phyloP scores from a whole-genome alignment of 2,888 invertebrate genomes.

The Drosophila helvetica region DNA sequence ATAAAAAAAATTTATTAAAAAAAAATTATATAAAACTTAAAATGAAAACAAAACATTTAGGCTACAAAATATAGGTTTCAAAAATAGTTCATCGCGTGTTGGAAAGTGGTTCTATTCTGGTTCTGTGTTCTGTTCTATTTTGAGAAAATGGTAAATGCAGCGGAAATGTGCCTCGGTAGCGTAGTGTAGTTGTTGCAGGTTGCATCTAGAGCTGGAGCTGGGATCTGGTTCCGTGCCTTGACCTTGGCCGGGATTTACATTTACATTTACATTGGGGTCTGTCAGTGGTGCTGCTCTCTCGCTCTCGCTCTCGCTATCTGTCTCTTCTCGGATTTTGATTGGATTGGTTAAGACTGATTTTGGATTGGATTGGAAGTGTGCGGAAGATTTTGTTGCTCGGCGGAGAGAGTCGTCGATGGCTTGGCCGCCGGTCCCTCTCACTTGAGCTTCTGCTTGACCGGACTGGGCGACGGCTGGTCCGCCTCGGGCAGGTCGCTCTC shows the following conservation, averaged over 20 bases:
- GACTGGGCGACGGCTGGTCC: slow-evolving; percentile 87
- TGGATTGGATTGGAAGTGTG: slow-evolving; percentile 58
- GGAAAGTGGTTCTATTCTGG: slow-evolving; percentile 40
- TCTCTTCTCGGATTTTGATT: slow-evolving; percentile 1
- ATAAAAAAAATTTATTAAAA: slow-evolving; percentile 66
- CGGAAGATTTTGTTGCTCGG: slow-evolving; percentile 70
- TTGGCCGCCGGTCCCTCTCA: slow-evolving; percentile 47
- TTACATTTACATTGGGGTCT: slow-evolving; percentile 6
- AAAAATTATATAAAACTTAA: slow-evolving; percentile 57
- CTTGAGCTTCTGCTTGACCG: slow-evolving; percentile 76
- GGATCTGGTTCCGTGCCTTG: not conserved
- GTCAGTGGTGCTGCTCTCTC: slow-evolving; percentile 36
- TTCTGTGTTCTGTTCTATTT: slow-evolving; percentile 29
- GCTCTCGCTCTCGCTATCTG: slow-evolving; percentile 4
- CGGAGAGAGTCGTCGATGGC: not conserved
- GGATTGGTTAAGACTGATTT: slow-evolving; percentile 41
- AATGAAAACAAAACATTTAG: slow-evolving; percentile 59
- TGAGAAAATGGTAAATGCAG: slow-evolving; percentile 46
- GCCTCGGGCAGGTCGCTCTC: slow-evolving; percentile 96
- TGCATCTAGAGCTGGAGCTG: not conserved
- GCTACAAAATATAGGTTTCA: slow-evolving; percentile 17
- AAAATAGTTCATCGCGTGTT: slow-evolving; percentile 37
- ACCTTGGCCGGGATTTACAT: not conserved
- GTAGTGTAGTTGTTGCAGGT: slow-evolving; percentile 18
- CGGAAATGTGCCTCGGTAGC: slow-evolving; percentile 29